phyloP scores from a whole-genome alignment of 2,888 invertebrate genomes.

The Oscheius sp. region DNA sequence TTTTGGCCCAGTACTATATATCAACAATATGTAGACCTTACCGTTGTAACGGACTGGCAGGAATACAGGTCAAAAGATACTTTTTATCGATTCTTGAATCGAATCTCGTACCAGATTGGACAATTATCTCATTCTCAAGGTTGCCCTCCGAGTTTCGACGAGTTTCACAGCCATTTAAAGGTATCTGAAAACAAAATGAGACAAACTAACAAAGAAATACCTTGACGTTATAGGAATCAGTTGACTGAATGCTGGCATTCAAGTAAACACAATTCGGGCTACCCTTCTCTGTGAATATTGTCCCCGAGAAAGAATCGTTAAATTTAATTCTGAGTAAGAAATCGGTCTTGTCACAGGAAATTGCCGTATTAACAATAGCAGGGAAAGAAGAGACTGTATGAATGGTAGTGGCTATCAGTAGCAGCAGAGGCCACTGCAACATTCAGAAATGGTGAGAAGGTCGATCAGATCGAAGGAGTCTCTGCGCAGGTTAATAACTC shows the following conservation, averaged over 20 bases:
- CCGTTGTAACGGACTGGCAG: conserved; percentile 47
- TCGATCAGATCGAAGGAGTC: conserved; percentile 26
- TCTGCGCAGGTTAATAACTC: conserved; percentile 19
- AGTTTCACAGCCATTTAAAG: conserved; percentile 66
- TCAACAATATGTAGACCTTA: neutral
- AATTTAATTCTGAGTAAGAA: conserved; percentile 65
- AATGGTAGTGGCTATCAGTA: conserved; percentile 8
- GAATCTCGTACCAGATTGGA: conserved; percentile 46
- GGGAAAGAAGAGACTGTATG: conserved; percentile 27
- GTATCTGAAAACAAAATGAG: conserved; percentile 52
- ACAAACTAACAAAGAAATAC: conserved; percentile 31
- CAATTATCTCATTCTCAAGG: conserved; percentile 67
- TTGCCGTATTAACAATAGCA: conserved; percentile 48
- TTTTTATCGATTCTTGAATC: conserved; percentile 55
- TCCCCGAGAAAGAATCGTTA: conserved; percentile 63
- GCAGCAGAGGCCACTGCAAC: conserved; percentile 25
- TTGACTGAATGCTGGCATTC: conserved; percentile 64
- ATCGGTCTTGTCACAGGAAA: conserved; percentile 61
- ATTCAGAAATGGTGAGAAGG: neutral
- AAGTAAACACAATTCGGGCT: conserved; percentile 68
- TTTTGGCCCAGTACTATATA: neutral
- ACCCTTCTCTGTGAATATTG: conserved; percentile 66
- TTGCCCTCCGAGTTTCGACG: conserved; percentile 64
- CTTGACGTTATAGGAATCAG: conserved; percentile 62
- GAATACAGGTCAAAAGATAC: conserved; percentile 64